phyloP scores from a whole-genome alignment of 2,797 vertebrate species.

The Crenichthys baileyi region DNA sequence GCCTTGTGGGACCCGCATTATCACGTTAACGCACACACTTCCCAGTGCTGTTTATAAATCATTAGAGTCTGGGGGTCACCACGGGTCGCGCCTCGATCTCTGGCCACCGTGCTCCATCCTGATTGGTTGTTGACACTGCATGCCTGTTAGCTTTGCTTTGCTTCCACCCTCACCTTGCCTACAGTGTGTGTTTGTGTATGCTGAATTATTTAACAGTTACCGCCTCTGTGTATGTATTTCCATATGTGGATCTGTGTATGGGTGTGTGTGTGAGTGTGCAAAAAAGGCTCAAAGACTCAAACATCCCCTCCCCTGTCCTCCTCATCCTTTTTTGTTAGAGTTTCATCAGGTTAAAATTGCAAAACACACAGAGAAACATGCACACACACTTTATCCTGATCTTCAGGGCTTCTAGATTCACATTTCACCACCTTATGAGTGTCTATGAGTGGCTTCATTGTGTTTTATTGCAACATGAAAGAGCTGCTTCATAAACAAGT shows the following conservation, averaged over 20 bases:
- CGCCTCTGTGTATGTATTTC: conserved; percentile 65
- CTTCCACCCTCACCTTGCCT: conserved; percentile 71
- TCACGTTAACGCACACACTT: conserved; percentile 15
- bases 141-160: conserved; percentile 68
- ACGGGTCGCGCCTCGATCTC: conserved; percentile 65
- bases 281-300: conserved; percentile 58
- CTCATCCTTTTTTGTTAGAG: conserved; percentile 55
- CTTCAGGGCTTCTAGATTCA: conserved; percentile 53
- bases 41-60: conserved; percentile 73
- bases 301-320: conserved; percentile 41
- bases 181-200: conserved; percentile 73
- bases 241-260: conserved; percentile 48
- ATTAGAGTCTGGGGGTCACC: conserved; percentile 73
- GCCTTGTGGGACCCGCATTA: conserved; percentile 45
- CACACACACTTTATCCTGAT: conserved; percentile 24
- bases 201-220: conserved; percentile 75
- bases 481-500: conserved; percentile 70
- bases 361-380: conserved; percentile 14
- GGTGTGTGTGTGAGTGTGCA: conserved; percentile 29
- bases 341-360: conserved; percentile 55
- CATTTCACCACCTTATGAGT: conserved; percentile 63
- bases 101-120: conserved; percentile 63
- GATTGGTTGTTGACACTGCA: conserved; percentile 76
- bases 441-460: conserved; percentile 54
- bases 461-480: conserved; percentile 76